A percentile compares a stretch with the other conserved stretches of the same genome.
phyloP scores from a whole-genome alignment of 2,113 vertebrate species.

The Ploceus nigricollis region DNA sequence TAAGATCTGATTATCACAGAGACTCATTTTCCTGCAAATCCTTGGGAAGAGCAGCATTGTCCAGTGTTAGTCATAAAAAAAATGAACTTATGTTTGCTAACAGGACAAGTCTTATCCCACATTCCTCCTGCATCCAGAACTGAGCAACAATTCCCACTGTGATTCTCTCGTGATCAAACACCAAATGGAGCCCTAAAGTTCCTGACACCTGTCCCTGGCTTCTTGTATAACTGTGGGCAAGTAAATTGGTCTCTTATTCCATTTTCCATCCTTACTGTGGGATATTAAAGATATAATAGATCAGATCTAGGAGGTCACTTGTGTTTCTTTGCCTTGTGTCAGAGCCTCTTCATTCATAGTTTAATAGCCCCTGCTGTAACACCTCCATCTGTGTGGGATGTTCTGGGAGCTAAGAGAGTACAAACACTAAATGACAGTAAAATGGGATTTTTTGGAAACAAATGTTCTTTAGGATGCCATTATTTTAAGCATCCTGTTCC shows the following conservation, averaged over 20 bases:
- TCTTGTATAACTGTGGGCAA: neutral
- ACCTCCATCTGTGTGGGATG: neutral
- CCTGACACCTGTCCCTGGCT: neutral
- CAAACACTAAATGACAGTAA: neutral
- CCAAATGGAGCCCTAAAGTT: neutral
- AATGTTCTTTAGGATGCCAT: neutral
- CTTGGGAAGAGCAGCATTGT: neutral
- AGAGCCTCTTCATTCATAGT: neutral
- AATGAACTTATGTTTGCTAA: neutral
- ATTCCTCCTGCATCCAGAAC: neutral
- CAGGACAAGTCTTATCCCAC: neutral
- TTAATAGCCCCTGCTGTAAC: neutral
- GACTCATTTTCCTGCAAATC: slow-evolving; percentile 47
- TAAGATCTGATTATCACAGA: slow-evolving; percentile 65
- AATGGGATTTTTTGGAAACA: neutral
- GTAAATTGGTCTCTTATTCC: neutral
- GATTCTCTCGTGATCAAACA: neutral
- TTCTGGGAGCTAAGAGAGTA: neutral
- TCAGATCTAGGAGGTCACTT: neutral
- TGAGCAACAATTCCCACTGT: neutral
- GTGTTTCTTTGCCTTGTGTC: neutral
- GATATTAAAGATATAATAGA: neutral
- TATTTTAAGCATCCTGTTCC: neutral
- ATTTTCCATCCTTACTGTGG: neutral
- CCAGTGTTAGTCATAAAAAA: neutral